Evolutionary conservation across 2,797 vertebrate species (phyloP), one percentile per base, ranked within the genome.

Genomic region (Natrix natrix): DNA sequence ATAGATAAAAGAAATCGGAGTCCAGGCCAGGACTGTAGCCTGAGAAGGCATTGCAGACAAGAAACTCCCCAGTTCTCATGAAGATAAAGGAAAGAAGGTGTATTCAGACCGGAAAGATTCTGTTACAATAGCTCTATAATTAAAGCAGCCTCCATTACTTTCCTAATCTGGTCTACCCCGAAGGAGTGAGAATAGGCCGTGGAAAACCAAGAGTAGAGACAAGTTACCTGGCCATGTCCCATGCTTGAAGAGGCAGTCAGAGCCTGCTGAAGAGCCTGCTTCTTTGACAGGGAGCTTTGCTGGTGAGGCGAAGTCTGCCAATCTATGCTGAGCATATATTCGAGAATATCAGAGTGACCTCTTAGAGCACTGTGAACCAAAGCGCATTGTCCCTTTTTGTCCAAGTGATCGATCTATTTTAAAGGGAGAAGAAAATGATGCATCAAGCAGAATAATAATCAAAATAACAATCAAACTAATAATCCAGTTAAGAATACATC

Each of bases 351-450:
- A 0, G 97, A 95, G 90, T 99, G 99, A 90, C 99, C 99, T 94
- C 99, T 96, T 94, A 99, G 97, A 0, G 99, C 99, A 0, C 99
- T 99, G 5, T 99, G 99, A 3, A 99, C 98, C 95, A 99, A 96
- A 0, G 99, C 98, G 93, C 99, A 99, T 95, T 99, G 99, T 28
- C 99, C 99, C 61, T 99, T 99, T 98, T 99, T 99, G 97, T 99
- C 99, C 90, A 98, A 96, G 5, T 97, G 98, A 96, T 99, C 98
- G 87, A 98, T 98, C 99, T 99, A 97, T 16, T 87, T 83, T 28
- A 83, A 48, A 26, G 24, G n/a, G 17, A 10, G 24, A 5, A 28
- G 55, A 74, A 12, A 22, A 14, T 1, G 24, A n/a, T 1, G 56
- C 1, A 3, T 24, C 22, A 24, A 59, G 52, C 8, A 48, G 59